Conservation (phyloP, 2,113 vertebrate genomes). For the Actenoides lindsayi region DNA sequence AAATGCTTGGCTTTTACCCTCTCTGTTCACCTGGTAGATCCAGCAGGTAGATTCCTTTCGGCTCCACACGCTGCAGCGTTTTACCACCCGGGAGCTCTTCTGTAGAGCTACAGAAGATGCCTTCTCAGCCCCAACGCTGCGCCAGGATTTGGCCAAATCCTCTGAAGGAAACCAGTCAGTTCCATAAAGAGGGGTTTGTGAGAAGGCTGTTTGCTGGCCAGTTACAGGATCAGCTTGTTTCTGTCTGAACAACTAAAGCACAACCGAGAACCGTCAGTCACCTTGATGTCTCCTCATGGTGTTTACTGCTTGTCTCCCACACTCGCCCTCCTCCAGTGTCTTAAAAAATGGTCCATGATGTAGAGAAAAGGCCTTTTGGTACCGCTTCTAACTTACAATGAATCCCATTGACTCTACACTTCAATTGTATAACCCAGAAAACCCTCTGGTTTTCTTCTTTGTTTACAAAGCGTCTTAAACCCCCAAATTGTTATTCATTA, state of each 20-base stretch:
- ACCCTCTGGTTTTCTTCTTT: neutral
- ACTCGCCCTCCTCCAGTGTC: neutral
- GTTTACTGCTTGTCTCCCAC: neutral
- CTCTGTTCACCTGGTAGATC: neutral
- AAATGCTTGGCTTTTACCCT: neutral
- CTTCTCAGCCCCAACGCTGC: neutral
- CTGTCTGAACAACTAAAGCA: neutral
- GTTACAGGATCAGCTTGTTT: neutral
- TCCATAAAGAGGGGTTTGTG: neutral
- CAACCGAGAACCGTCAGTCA: neutral
- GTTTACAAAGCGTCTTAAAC: neutral
- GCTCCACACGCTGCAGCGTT: fast-evolving
- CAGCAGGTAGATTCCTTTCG: neutral
- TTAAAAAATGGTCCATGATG: neutral
- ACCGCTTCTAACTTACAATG: neutral
- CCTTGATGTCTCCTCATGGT: neutral
- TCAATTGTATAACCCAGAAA: neutral
- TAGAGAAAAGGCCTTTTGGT: neutral
- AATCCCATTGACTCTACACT: neutral
- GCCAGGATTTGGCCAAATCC: neutral
- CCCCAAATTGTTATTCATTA: neutral
- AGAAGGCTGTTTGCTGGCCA: neutral
- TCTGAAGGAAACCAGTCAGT: neutral
- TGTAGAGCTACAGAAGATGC: neutral
- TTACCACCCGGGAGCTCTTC: neutral